Percentiles rank a stretch among this genome's conserved stretches.
phyloP scores from a whole-genome alignment of 1,140 invertebrate genomes.

The Bombus waltoni region DNA sequence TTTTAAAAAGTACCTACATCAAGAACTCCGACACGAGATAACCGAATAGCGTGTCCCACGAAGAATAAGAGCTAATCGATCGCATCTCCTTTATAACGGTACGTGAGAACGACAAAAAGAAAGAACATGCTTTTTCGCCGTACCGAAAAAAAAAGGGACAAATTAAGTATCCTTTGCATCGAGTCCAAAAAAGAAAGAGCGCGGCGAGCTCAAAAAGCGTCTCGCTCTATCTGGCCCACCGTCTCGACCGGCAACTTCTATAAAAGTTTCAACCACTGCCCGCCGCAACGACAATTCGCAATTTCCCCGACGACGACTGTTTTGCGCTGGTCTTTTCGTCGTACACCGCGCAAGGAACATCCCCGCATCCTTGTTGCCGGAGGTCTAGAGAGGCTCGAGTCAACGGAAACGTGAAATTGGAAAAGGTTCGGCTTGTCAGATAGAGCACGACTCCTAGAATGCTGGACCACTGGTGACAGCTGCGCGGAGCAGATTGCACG shows the following conservation, averaged over 20 bases:
- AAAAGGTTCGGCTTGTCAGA: conserved; percentile 38
- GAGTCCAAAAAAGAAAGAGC: background rate
- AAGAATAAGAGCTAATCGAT: background rate
- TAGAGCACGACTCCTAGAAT: background rate
- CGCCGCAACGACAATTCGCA: conserved; percentile 43
- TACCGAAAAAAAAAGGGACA: background rate
- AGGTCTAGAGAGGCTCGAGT: conserved; percentile 20
- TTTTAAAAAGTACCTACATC: too few relatives aligned
- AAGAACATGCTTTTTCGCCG: background rate
- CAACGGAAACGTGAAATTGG: conserved; percentile 50
- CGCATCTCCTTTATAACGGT: background rate
- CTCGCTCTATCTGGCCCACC: background rate
- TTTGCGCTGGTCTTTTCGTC: background rate
- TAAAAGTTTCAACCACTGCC: conserved; percentile 30
- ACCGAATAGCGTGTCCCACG: too few relatives aligned
- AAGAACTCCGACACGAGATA: too few relatives aligned
- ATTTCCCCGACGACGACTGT: conserved; percentile 38
- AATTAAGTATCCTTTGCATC: conserved; percentile 5
- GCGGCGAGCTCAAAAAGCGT: background rate
- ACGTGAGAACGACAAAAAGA: background rate
- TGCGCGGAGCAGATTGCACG: conserved; percentile 43
- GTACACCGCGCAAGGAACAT: background rate
- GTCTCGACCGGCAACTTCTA: conserved; percentile 17
- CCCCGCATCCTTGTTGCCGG: conserved; percentile 27
- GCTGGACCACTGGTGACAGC: conserved; percentile 38